Percentiles rank a stretch among this genome's conserved stretches.
These are phyloP conservation scores for Trichonephila inaurata DNA, from an alignment of 1,140 invertebrate species.

Conservation along the genomic window DNA sequence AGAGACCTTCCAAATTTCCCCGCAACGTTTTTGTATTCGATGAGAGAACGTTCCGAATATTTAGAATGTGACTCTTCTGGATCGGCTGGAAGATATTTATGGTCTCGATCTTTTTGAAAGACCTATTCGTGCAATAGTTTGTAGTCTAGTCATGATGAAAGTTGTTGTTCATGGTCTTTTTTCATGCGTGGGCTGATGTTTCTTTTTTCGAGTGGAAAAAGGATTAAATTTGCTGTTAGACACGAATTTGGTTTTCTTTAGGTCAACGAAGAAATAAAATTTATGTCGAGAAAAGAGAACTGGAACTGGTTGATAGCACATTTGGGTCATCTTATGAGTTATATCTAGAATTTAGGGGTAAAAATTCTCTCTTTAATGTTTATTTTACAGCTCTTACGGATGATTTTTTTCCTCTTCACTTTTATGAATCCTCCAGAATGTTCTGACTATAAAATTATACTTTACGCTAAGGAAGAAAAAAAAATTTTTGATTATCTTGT, in stretches of 20 bases:
- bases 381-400: no score
- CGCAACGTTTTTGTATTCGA: not conserved
- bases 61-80: not conserved
- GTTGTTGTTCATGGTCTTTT: not conserved
- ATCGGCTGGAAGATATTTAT: not conserved
- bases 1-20: not conserved
- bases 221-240: conserved; percentile 28
- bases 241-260: not conserved
- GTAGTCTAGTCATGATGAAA: not conserved
- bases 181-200: not conserved
- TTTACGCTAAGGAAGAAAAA: no score
- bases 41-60: not conserved
- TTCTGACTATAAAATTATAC: no score
- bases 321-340: not conserved
- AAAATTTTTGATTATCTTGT: no score
- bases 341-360: not conserved
- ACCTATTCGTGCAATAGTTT: not conserved
- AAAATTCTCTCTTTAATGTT: no score
- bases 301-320: not conserved
- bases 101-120: not conserved
- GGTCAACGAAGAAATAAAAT: conserved; percentile 7
- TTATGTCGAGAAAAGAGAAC: not conserved
- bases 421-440: no score
- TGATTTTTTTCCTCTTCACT: no score
- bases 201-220: not conserved